These are phyloP conservation scores for Sesia apiformis DNA, from an alignment of 2,888 invertebrate genomes.

Conservation along the genomic window DNA sequence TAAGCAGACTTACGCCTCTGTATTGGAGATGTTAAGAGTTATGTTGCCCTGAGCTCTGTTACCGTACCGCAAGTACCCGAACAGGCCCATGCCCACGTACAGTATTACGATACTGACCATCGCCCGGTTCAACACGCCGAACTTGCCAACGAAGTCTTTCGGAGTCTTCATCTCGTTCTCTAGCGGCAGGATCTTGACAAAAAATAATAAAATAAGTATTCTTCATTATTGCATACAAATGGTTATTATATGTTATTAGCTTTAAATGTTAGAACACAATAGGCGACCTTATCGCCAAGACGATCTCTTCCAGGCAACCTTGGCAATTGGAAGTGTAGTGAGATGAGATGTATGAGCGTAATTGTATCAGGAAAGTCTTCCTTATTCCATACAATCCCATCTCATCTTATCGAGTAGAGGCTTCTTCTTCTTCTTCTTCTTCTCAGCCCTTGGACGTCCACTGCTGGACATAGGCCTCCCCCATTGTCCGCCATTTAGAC, in stretches of 20 bases:
- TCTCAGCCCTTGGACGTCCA: no score
- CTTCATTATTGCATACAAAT: neutral
- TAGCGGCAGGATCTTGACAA: constrained; percentile 85
- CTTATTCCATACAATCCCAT: no score
- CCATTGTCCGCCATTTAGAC: no score
- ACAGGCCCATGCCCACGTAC: constrained; percentile 92
- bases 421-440: no score
- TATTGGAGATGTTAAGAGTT: constrained; percentile 83
- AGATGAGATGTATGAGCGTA: no score
- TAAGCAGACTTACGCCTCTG: constrained; percentile 72
- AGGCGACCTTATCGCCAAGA: no score
- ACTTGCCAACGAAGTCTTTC: constrained; percentile 83
- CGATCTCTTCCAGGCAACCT: no score
- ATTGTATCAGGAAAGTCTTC: no score
- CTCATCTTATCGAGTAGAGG: no score
- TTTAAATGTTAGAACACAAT: neutral
- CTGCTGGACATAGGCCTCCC: no score
- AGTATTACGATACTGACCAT: constrained; percentile 88
- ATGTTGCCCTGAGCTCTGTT: constrained; percentile 82
- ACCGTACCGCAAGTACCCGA: constrained; percentile 93
- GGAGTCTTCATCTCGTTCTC: constrained; percentile 97
- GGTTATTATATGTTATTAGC: neutral
- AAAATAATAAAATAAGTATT: neutral
- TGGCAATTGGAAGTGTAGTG: no score
- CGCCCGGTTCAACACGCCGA: constrained; percentile 88